phyloP scores from a whole-genome alignment of 2,888 invertebrate genomes.

The Eretmocerus hayati region DNA sequence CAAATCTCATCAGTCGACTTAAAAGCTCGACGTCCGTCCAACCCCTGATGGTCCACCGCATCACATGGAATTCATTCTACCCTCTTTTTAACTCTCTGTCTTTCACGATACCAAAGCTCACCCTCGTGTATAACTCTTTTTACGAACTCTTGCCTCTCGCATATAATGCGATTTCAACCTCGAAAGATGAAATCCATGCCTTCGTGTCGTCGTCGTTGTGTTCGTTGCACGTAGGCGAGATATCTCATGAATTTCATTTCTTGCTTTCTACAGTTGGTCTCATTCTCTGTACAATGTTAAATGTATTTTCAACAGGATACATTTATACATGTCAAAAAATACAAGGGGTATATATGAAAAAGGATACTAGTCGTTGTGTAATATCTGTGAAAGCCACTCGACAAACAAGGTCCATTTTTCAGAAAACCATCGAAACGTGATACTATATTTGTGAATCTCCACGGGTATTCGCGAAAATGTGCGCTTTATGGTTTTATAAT shows the following conservation, averaged over 20 bases:
- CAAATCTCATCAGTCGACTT: constrained; percentile 20
- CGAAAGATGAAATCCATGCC: constrained; percentile 6
- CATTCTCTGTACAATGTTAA: too few species aligned
- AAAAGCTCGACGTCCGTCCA: constrained; percentile 8
- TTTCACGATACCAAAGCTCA: not conserved
- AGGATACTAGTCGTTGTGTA: too few species aligned
- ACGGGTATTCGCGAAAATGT: constrained; percentile 28
- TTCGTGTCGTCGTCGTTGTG: not conserved
- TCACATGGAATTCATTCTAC: too few species aligned
- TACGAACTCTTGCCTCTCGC: constrained; percentile 19
- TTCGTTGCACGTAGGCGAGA: not conserved
- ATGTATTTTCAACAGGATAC: too few species aligned
- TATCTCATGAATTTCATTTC: constrained; percentile 18
- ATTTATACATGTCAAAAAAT: too few species aligned
- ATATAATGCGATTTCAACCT: constrained; percentile 17
- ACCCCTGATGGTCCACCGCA: too few species aligned
- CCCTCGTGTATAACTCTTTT: constrained; percentile 20
- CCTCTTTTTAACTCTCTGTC: too few species aligned
- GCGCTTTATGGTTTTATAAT: constrained; percentile 45
- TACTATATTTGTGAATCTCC: too few species aligned
- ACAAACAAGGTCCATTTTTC: constrained; percentile 21
- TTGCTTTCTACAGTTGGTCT: too few species aligned
- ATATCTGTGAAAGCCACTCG: constrained; percentile 24
- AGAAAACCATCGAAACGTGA: constrained; percentile 15
- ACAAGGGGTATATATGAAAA: too few species aligned